Evolutionary conservation across 2,888 invertebrate species (phyloP), one percentile per base, ranked within the genome.

Genomic region (Abscondita cerata): DNA sequence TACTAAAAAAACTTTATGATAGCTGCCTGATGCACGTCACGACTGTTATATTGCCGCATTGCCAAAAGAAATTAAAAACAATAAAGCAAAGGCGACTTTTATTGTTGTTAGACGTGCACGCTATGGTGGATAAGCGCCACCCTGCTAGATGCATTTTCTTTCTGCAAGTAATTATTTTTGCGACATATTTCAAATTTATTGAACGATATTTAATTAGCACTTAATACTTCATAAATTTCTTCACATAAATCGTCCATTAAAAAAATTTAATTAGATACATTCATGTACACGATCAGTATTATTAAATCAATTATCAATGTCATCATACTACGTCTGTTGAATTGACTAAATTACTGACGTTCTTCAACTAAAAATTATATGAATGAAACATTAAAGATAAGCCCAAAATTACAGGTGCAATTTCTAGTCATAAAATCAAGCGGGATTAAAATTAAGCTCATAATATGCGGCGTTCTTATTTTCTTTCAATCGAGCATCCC

Each of bases 1-100:
- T 70, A 70, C 69, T 68, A 70, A 70, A 66, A 58, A 55, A 41
- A 41, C 51, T 59, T 55, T 55, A 55, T 50, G 60, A 51, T 56
- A 36, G 55, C 46, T 55, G 51, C 44, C 56, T 50, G 56, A 56
- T 56, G 56, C 56, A 56, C 48, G 56, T 50, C 56, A 56, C 36
- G 31, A 34, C 16, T 38, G 48, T 56, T 56, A 56, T 56, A 48
- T 40, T 38, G 15, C 36, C 4, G 51, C 18, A 40, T 40, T 48
- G 56, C 50, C 40, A 56, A 55, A 55, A 19, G 40, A 56, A 50
- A 15, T 25, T 38, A 50, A 56, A 50, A 41, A 20, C 16, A 13
- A 18, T 18, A 44, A 44, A 44, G 44, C 16, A 44, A 40, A 16
- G 25, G 48, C 19, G 48, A 50, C 31, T 56, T 56, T 56, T 56